Conservation (phyloP, 2,888 invertebrate species). For the Rhingia campestris region DNA sequence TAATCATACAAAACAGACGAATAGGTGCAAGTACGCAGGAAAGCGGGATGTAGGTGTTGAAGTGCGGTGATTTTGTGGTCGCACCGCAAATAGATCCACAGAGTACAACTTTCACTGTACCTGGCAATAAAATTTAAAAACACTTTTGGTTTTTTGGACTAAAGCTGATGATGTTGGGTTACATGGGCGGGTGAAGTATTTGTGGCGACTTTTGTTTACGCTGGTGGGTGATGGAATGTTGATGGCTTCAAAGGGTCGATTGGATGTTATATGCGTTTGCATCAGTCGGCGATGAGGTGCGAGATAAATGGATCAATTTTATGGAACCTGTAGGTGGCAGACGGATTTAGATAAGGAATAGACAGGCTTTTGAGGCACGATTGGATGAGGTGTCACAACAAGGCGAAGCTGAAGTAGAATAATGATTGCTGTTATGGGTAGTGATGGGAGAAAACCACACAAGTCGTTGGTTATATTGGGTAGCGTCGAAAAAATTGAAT, state of each 20-base stretch:
- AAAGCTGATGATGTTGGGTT: slow-evolving; percentile 50
- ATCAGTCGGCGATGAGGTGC: slow-evolving; percentile 44
- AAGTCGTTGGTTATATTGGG: too few species aligned
- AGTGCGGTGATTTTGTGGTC: slow-evolving; percentile 52
- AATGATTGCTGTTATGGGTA: too few species aligned
- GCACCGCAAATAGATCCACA: slow-evolving; percentile 58
- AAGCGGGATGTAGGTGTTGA: slow-evolving; percentile 44
- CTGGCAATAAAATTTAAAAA: slow-evolving; percentile 55
- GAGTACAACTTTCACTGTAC: slow-evolving; percentile 69
- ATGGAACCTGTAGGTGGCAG: slow-evolving; percentile 29
- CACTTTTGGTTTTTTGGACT: slow-evolving; percentile 25
- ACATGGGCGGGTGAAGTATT: slow-evolving; percentile 53
- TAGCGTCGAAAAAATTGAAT: too few species aligned
- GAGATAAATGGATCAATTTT: slow-evolving; percentile 57
- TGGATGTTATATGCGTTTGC: slow-evolving; percentile 39
- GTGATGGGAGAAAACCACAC: too few species aligned
- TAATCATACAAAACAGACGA: slow-evolving; percentile 39
- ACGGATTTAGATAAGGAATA: background rate
- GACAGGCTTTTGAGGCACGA: background rate
- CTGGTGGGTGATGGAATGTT: slow-evolving; percentile 65
- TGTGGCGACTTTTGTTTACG: slow-evolving; percentile 47
- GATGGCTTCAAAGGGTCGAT: slow-evolving; percentile 59
- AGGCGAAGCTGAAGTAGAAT: too few species aligned
- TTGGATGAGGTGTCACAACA: background rate
- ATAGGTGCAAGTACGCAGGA: slow-evolving; percentile 2